phyloP scores from a whole-genome alignment of 2,888 invertebrate species.

The Deilephila elpenor region DNA sequence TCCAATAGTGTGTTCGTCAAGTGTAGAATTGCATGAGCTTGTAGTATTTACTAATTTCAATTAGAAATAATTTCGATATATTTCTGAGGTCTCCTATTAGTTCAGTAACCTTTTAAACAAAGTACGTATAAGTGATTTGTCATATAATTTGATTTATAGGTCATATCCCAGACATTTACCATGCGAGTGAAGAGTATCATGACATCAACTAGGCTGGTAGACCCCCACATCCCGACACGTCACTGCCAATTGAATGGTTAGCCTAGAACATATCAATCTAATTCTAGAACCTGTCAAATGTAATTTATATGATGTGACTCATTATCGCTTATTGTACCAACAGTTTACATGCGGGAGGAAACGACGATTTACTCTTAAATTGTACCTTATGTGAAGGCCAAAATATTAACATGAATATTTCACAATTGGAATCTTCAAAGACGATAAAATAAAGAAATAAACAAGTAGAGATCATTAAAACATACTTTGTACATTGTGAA shows the following conservation, averaged over 20 bases:
- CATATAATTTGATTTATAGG: conserved; percentile 6
- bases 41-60: too few relatives aligned
- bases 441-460: conserved; percentile 5
- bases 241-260: conserved; percentile 74
- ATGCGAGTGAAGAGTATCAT: conserved; percentile 35
- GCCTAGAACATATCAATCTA: conserved; percentile 76
- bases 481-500: conserved; percentile 31
- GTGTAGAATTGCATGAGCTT: too few relatives aligned
- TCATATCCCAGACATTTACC: conserved; percentile 7
- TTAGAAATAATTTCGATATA: too few relatives aligned
- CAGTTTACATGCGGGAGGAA: conserved; percentile 12
- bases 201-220: conserved; percentile 68
- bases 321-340: conserved; percentile 29
- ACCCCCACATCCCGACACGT: conserved; percentile 81
- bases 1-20: too few relatives aligned
- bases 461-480: conserved; percentile 16
- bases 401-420: neutral
- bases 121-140: neutral
- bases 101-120: neutral
- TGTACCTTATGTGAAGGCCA: too few relatives aligned
- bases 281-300: conserved; percentile 73
- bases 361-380: neutral
- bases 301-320: conserved; percentile 64
- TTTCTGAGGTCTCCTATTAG: too few relatives aligned
- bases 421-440: neutral